A percentile compares a stretch with the other conserved stretches of the same genome.
phyloP scores from a whole-genome alignment of 2,113 vertebrate species.

The Anser brachyrhynchus region DNA sequence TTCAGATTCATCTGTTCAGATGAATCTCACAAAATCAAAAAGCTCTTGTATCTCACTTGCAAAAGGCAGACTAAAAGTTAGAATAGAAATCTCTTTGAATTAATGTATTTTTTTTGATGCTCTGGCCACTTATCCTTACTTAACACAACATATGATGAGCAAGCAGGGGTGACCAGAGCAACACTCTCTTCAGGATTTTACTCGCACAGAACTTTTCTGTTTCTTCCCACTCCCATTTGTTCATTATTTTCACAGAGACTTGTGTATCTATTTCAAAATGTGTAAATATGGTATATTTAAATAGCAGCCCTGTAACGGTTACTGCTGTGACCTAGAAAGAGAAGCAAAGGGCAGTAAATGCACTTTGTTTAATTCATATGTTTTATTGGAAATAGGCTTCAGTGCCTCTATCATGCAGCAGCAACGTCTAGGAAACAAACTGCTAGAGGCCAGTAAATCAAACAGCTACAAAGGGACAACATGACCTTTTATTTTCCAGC shows the following conservation, averaged over 20 bases:
- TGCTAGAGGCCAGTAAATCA: constrained; percentile 34
- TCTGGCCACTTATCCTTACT: background rate
- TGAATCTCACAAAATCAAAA: background rate
- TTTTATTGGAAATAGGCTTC: constrained; percentile 21
- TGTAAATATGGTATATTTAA: background rate
- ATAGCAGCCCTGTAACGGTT: background rate
- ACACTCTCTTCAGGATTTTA: background rate
- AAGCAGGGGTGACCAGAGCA: background rate
- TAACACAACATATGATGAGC: background rate
- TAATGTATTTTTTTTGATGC: background rate
- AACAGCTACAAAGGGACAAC: background rate
- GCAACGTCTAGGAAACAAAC: background rate
- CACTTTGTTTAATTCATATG: background rate
- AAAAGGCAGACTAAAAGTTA: background rate
- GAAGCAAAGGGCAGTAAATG: background rate
- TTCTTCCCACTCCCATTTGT: background rate
- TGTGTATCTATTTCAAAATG: background rate
- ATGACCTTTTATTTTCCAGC: background rate
- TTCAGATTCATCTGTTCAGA: background rate
- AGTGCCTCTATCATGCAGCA: background rate
- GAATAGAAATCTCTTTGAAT: background rate
- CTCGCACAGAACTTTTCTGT: background rate
- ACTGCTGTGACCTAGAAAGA: background rate
- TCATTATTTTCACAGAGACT: background rate
- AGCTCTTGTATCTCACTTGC: background rate